Evolutionary conservation across 2,113 vertebrate genomes (phyloP).

Genomic region (Saguinus midas): DNA sequence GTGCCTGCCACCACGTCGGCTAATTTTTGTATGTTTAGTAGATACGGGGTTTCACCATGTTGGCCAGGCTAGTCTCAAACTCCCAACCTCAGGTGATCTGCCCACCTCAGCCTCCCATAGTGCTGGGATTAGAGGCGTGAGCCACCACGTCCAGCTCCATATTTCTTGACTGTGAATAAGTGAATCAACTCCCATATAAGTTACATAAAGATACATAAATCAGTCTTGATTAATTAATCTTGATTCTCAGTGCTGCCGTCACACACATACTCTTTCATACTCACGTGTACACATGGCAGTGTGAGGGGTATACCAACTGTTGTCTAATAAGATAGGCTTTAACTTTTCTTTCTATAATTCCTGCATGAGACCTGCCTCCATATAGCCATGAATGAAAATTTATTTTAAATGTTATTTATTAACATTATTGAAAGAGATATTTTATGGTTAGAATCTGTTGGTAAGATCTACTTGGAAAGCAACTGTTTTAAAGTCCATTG

Average conservation of each 20-base stretch:
- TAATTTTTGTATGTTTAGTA: no score
- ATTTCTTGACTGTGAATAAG: background rate
- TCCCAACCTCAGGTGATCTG: no score
- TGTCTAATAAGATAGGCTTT: background rate
- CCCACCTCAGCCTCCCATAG: no score
- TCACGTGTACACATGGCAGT: fast-evolving
- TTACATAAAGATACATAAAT: no score
- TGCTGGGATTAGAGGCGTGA: no score
- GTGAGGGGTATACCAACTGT: background rate
- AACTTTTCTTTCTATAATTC: background rate
- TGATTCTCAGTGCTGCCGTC: background rate
- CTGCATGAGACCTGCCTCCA: background rate
- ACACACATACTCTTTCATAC: background rate
- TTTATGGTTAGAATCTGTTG: background rate
- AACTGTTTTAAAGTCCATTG: background rate
- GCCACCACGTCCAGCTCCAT: background rate
- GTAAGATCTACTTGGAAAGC: background rate
- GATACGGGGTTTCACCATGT: no score
- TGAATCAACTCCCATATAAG: no score
- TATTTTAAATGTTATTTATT: slow-evolving; percentile 18
- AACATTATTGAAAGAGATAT: background rate
- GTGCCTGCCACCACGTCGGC: no score
- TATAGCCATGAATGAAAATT: background rate
- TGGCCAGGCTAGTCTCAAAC: no score
- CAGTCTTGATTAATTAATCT: background rate